Conservation (phyloP, 2,113 vertebrate genomes). For the Orcinus orca region DNA sequence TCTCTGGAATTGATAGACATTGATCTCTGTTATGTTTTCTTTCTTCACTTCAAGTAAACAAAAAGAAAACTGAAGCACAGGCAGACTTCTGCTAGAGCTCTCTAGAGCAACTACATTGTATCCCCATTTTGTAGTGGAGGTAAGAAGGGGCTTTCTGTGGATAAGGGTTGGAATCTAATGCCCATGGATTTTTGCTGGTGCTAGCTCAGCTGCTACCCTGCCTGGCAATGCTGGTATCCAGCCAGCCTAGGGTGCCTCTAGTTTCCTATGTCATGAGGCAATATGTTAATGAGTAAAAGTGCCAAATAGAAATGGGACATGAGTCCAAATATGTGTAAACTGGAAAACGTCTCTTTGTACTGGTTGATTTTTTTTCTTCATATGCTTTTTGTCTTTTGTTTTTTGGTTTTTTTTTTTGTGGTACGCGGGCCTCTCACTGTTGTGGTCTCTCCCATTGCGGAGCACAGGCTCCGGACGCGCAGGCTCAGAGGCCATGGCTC, state of each 20-base stretch:
- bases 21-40: background rate
- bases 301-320: background rate
- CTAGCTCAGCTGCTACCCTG: background rate
- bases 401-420: too few relatives aligned
- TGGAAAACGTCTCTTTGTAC: background rate
- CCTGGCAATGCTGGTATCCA: background rate
- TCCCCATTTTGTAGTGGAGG: background rate
- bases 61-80: background rate
- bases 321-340: background rate
- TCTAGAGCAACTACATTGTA: background rate
- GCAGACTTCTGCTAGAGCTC: background rate
- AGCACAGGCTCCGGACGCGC: too few relatives aligned
- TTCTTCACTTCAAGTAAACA: background rate
- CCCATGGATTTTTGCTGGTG: background rate
- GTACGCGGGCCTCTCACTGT: too few relatives aligned
- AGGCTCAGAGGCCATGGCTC: too few relatives aligned
- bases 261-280: background rate
- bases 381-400: background rate
- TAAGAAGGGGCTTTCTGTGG: background rate
- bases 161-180: background rate
- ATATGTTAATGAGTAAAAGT: background rate
- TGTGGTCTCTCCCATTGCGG: accelerated
- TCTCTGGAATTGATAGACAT: background rate
- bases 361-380: background rate
- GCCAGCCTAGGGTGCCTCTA: background rate